Evolutionary conservation across 2,888 invertebrate species (phyloP).

Genomic region (Limulus polyphemus): DNA sequence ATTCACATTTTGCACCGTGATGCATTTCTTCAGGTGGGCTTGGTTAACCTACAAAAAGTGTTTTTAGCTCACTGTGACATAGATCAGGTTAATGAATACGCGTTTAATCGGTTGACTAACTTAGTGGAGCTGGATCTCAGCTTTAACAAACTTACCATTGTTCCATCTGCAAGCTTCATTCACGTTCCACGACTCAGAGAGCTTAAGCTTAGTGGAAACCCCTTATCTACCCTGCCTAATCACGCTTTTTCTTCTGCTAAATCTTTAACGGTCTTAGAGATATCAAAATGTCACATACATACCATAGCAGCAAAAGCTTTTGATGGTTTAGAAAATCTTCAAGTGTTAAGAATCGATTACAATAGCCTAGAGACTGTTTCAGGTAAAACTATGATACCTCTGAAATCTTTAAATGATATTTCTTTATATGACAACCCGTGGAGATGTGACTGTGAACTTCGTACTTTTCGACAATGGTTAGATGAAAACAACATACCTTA

Average conservation of each 20-base stretch:
- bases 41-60: constrained; percentile 73
- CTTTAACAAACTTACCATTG: constrained; percentile 62
- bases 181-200: constrained; percentile 67
- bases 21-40: constrained; percentile 62
- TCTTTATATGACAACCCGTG: constrained; percentile 22
- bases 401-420: constrained; percentile 19
- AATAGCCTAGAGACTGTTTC: constrained; percentile 64
- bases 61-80: constrained; percentile 70
- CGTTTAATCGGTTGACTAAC: constrained; percentile 73
- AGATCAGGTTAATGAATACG: constrained; percentile 62
- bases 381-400: constrained; percentile 30
- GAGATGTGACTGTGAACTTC: constrained; percentile 24
- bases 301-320: constrained; percentile 63
- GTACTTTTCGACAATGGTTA: constrained; percentile 20
- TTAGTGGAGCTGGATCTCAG: constrained; percentile 79
- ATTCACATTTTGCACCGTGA: constrained; percentile 67
- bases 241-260: constrained; percentile 22
- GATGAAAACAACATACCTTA: constrained; percentile 22
- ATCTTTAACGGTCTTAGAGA: constrained; percentile 54
- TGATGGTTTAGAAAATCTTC: constrained; percentile 59
- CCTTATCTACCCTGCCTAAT: constrained; percentile 44
- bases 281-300: constrained; percentile 54
- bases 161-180: constrained; percentile 64
- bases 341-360: constrained; percentile 64
- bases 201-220: constrained; percentile 64